Percentiles rank a stretch among this genome's conserved stretches.
phyloP scores from a whole-genome alignment of 2,888 invertebrate species.

The Dascillus cervinus region DNA sequence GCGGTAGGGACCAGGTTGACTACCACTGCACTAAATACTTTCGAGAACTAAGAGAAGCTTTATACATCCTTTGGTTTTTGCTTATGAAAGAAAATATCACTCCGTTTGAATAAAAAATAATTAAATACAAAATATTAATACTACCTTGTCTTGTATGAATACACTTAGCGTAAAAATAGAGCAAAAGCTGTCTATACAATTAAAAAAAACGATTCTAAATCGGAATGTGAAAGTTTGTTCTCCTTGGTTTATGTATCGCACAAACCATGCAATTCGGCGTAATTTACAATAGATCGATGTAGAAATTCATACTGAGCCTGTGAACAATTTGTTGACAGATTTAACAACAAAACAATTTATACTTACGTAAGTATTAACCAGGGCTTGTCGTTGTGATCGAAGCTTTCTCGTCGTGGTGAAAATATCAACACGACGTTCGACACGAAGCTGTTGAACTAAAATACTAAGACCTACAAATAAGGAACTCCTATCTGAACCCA shows the following conservation, averaged over 20 bases:
- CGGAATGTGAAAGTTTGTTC: constrained; percentile 14
- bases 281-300: constrained; percentile 85
- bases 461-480: constrained; percentile 85
- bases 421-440: constrained; percentile 80
- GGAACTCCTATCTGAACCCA: constrained; percentile 81
- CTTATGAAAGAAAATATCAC: too few species aligned
- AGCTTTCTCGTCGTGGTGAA: constrained; percentile 77
- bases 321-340: constrained; percentile 26
- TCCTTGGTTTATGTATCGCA: constrained; percentile 43
- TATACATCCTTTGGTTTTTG: too few species aligned
- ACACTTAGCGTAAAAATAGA: too few species aligned
- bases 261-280: constrained; percentile 78
- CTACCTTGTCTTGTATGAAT: too few species aligned
- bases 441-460: constrained; percentile 74
- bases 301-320: constrained; percentile 91
- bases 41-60: too few species aligned
- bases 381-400: constrained; percentile 73
- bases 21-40: too few species aligned
- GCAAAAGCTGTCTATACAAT: too few species aligned
- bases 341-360: constrained; percentile 10
- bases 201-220: constrained; percentile 1
- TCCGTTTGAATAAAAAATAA: too few species aligned
- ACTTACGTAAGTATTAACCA: constrained; percentile 78
- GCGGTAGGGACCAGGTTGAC: too few species aligned
- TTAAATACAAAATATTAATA: too few species aligned